Percentiles rank a stretch among this genome's conserved stretches.
Evolutionary conservation across 2,113 vertebrate species (phyloP).

Genomic region (Alethe diademata): DNA sequence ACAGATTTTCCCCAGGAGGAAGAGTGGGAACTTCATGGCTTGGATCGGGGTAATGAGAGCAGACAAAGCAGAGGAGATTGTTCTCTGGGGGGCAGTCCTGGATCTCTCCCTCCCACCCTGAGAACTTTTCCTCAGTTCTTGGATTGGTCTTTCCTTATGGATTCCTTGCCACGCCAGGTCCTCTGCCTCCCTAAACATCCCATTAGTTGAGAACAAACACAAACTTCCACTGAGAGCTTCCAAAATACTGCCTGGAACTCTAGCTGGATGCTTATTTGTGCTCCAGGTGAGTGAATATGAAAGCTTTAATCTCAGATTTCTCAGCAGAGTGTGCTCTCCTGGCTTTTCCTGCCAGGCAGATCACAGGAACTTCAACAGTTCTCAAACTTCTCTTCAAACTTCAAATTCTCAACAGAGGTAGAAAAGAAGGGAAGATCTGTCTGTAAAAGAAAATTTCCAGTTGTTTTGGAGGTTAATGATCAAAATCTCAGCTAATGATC

Average conservation of each 20-base stretch:
- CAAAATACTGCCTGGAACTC: neutral
- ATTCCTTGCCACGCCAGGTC: neutral
- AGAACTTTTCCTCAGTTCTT: neutral
- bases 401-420: neutral
- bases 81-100: neutral
- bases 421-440: neutral
- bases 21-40: neutral
- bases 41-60: slow-evolving; percentile 10
- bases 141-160: neutral
- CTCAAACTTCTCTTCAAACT: no score
- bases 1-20: slow-evolving; percentile 38
- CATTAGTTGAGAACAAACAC: neutral
- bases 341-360: neutral
- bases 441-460: neutral
- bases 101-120: neutral
- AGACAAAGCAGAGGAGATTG: slow-evolving; percentile 4
- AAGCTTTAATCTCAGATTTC: neutral
- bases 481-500: neutral
- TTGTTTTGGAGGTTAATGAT: neutral
- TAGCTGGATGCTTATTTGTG: neutral
- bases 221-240: neutral
- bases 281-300: neutral
- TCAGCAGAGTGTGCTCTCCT: neutral
- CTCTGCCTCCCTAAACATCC: neutral
- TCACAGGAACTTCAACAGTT: neutral